Conservation (phyloP, 2,797 vertebrate species). For the Argyrosomus regius region DNA sequence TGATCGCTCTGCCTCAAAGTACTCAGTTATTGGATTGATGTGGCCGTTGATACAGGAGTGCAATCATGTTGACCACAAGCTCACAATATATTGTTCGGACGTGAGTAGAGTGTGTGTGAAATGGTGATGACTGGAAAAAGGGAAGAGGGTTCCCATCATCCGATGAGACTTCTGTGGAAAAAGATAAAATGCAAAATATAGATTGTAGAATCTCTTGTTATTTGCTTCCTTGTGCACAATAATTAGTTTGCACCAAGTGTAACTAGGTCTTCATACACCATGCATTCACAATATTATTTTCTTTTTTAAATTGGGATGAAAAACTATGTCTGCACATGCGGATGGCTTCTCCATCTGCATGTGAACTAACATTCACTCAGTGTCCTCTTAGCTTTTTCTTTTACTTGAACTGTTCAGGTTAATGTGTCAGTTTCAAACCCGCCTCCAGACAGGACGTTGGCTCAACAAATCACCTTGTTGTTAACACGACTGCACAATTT, state of each 20-base stretch:
- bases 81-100: neutral
- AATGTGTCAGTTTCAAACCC: neutral
- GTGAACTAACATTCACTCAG: neutral
- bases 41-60: constrained; percentile 25
- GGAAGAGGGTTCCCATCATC: neutral
- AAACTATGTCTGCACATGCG: too few species aligned
- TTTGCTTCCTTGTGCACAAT: neutral
- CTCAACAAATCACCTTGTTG: neutral
- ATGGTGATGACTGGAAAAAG: neutral
- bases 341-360: neutral
- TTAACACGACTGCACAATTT: neutral
- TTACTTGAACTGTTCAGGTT: neutral
- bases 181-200: neutral
- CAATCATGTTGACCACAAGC: constrained; percentile 3
- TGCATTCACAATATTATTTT: neutral
- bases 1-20: constrained; percentile 46
- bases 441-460: neutral
- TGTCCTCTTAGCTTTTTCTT: neutral
- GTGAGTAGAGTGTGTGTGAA: neutral
- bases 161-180: neutral
- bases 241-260: neutral
- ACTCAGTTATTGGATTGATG: constrained; percentile 70
- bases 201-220: neutral
- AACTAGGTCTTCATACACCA: neutral
- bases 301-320: neutral